Base-by-base conservation (phyloP, 2,888 invertebrate genomes). In the Pyrrhia umbra region DNA sequence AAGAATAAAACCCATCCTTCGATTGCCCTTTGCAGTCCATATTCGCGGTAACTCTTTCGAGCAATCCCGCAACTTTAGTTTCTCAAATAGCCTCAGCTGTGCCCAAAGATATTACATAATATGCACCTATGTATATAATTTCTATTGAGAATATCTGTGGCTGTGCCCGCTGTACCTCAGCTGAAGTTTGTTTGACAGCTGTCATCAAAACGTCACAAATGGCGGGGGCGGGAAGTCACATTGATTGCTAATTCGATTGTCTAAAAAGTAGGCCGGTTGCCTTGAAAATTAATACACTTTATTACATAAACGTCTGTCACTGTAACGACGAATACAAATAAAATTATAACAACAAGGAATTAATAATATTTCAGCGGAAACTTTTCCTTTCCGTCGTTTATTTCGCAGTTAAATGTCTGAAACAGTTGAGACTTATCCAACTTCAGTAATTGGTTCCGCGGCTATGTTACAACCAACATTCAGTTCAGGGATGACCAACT, bases 401-500 rank as follows among this genome's bases (percentile, higher is more conserved):
- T 75, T 68, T 63, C 63, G 47, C 75, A 69, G 71, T 71, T 54
- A 55, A 75, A 75, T 55, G 70, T 72, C 70, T 69, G 71, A 63
- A 72, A 75, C 71, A 68, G 75, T 71, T 45, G 63, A 55, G 57
- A 68, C 54, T 71, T 63, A 63, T 75, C 43, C 70, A 72, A 72
- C 63, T 69, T 58, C 54, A 69, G 75, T 72, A 72, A 72, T 72
- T 72, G 75, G 75, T 69, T 72, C 39, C 21, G 42, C 54, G 54
- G 75, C 75, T 69, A 68, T 69, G 75, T 63, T 68, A 72, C 62
- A 57, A 51, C 37, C 75, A 63, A 54, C 63, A 63, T 75, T 68
- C 58, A 69, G 21, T 55, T 56, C 57, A 75, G 69, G 75, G 75
- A 20, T 51, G 57, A 40, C 51, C 27, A 62, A 71, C 45, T 34